Base-by-base conservation (phyloP, 1,140 invertebrate genomes). In the Dendrolimus punctatus region DNA sequence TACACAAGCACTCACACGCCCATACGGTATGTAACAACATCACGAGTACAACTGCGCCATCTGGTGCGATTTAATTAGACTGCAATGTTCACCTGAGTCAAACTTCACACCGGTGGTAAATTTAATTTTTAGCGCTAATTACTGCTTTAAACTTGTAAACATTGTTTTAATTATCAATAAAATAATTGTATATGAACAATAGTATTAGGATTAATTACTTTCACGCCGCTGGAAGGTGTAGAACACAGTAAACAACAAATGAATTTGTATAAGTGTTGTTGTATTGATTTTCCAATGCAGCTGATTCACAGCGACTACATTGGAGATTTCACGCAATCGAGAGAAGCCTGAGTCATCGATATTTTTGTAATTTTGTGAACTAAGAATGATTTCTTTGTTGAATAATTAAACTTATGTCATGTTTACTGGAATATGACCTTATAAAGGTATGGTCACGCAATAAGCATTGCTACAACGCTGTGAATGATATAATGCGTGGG, bases 1-100 rank as follows among this genome's bases (percentile, higher is more conserved):
- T 78, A 73, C 78, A 83, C 82, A 85, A 83, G 76, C 82, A 85
- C 82, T 82, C 74, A 82, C 80, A 83, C 82, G 80, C 82, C 82
- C 82, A 74, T 81, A 76, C 74, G 66, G 75, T 76, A 79, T 81
- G 80, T 73, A 81, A 79, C 77, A 82, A 85, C 82, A 85, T 85
- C 80, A 83, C 80, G 82, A 75, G 73, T 76, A 83, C 68, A 55
- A 83, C 82, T 85, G 77, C 81, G 80, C 78, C 81, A 73, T 80
- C 81, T 85, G 75, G 73, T 63, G 73, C 51, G 53, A 58, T 68
- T 53, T 69, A 58, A 51, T 65, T 60, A 59, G 65, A 70, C 65
- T 64, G 65, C 57, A 71, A 58, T 55, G 49, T 58, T 64, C 65
- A 80, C 76, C 71, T 78, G 75, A 55, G 55, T 62, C 78, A 74